These are phyloP conservation scores for Phocides pigmalion DNA, from an alignment of 1,140 invertebrate species.

Conservation along the genomic window DNA sequence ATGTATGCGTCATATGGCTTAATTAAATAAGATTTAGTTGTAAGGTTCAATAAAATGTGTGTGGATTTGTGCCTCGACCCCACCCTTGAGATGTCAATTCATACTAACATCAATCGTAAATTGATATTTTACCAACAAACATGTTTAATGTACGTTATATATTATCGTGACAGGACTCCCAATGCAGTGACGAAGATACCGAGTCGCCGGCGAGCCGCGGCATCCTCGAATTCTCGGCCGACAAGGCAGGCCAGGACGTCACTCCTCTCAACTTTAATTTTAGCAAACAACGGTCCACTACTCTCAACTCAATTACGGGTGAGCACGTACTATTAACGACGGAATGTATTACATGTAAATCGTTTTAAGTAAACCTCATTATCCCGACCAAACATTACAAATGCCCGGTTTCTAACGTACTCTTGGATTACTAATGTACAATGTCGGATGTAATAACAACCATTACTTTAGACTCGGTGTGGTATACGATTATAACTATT, in stretches of 20 bases:
- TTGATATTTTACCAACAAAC: not conserved
- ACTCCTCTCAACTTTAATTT: conserved; percentile 94
- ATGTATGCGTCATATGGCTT: no score
- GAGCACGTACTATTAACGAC: conserved; percentile 45
- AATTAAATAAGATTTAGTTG: no score
- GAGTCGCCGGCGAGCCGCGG: conserved; percentile 85
- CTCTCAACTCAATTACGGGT: conserved; percentile 90
- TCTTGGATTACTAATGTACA: conserved; percentile 14
- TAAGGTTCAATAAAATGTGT: no score
- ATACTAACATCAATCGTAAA: no score
- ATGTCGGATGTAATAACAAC: no score
- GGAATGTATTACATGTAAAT: conserved; percentile 51
- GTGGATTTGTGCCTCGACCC: no score
- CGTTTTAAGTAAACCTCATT: conserved; percentile 39
- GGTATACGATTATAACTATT: conserved; percentile 7
- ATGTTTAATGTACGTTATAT: conserved; percentile 6
- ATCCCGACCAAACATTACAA: conserved; percentile 41
- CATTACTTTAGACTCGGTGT: not conserved
- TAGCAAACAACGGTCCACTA: conserved; percentile 87
- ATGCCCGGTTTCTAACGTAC: conserved; percentile 26
- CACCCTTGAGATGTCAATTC: no score
- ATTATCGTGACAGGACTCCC: conserved; percentile 61
- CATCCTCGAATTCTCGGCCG: conserved; percentile 93
- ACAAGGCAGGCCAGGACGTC: conserved; percentile 94
- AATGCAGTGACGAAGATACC: conserved; percentile 81